Evolutionary conservation across 64 coral and sea anemone genomes (phyloP).

Genomic region (Exaiptasia diaphana): DNA sequence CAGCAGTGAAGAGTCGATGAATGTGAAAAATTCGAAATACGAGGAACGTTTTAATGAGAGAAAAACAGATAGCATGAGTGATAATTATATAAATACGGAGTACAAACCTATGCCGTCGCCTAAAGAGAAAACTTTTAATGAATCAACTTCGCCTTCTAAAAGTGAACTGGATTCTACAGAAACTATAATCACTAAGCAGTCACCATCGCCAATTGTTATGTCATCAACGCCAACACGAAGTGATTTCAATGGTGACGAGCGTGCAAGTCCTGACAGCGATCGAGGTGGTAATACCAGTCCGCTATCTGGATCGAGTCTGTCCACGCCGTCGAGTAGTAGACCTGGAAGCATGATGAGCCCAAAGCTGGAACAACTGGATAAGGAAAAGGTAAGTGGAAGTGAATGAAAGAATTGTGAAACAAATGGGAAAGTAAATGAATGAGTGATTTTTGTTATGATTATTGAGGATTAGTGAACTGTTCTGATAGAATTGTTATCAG

Average conservation of each 20-base stretch:
- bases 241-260: background rate
- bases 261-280: conserved; percentile 1
- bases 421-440: too few relatives aligned
- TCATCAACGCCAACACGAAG: conserved; percentile 71
- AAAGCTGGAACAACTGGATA: conserved; percentile 80
- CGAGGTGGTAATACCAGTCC: conserved; percentile 50
- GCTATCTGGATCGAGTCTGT: conserved; percentile 56
- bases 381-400: conserved; percentile 64
- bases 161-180: background rate
- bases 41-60: too few relatives aligned
- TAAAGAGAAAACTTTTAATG: too few relatives aligned
- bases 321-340: conserved; percentile 62
- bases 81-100: too few relatives aligned
- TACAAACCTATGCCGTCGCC: too few relatives aligned
- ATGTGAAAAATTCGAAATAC: too few relatives aligned
- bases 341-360: conserved; percentile 80
- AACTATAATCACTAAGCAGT: background rate
- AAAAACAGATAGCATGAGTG: too few relatives aligned
- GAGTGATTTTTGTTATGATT: too few relatives aligned
- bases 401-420: background rate
- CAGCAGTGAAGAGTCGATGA: too few relatives aligned
- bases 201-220: conserved; percentile 36
- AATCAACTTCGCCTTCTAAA: background rate
- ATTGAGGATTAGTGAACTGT: too few relatives aligned
- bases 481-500: too few relatives aligned